Conservation (phyloP, 2,113 vertebrate species). For the Antechinus stuartii region DNA sequence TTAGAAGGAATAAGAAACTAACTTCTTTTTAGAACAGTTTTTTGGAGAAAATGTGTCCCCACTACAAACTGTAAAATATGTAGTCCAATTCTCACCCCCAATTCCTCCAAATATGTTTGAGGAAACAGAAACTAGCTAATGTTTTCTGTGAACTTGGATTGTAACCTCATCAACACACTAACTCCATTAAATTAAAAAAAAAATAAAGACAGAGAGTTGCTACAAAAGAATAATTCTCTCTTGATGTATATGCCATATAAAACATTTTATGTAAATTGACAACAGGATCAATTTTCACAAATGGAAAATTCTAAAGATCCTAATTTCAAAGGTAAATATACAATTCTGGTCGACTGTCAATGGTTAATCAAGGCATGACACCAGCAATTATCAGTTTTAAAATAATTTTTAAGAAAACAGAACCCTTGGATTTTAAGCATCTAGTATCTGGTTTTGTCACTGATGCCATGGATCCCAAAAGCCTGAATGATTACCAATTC, state of each 20-base stretch:
- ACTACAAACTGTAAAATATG: not conserved
- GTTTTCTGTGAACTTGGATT: not conserved
- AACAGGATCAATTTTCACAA: not conserved
- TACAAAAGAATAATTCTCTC: not conserved
- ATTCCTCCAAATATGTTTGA: not conserved
- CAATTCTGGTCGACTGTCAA: not conserved
- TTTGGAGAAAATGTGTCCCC: not conserved
- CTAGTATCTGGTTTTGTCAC: not conserved
- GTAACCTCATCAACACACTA: not conserved
- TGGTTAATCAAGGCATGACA: not conserved
- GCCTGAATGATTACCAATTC: not conserved
- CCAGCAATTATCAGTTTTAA: slow-evolving; percentile 13
- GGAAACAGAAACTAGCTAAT: not conserved
- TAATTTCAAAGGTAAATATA: not conserved
- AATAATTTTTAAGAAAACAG: slow-evolving; percentile 8
- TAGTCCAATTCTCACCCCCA: not conserved
- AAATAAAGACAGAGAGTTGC: not conserved
- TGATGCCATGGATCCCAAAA: not conserved
- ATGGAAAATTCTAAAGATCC: not conserved
- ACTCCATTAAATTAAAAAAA: not conserved
- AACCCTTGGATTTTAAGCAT: not conserved
- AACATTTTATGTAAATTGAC: not conserved
- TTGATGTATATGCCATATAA: not conserved
- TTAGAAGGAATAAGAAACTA: not conserved
- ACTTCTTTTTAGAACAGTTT: not conserved